Evolutionary conservation across 1,140 invertebrate species (phyloP).

Genomic region (Dolichoris vasculosae): DNA sequence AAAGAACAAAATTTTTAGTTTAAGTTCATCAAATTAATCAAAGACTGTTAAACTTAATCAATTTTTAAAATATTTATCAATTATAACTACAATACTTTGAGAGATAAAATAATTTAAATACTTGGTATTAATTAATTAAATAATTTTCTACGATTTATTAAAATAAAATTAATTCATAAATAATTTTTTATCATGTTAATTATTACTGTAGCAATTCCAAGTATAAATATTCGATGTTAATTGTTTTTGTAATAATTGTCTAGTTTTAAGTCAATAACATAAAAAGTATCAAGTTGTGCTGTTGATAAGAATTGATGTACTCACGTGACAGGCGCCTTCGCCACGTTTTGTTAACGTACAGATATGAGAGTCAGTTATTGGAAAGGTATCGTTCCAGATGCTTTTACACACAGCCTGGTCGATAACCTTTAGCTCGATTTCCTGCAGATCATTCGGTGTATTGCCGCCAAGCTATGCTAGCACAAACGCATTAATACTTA

Average conservation of each 20-base stretch:
- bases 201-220: too few relatives aligned
- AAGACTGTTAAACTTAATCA: too few relatives aligned
- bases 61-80: too few relatives aligned
- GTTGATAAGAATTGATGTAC: slow-evolving; percentile 53
- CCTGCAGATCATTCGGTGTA: slow-evolving; percentile 60
- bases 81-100: too few relatives aligned
- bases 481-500: background rate
- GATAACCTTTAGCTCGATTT: slow-evolving; percentile 57
- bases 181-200: too few relatives aligned
- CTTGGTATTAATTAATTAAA: too few relatives aligned
- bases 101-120: too few relatives aligned
- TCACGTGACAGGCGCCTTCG: slow-evolving; percentile 76
- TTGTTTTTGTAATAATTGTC: too few relatives aligned
- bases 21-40: too few relatives aligned
- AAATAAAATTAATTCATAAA: too few relatives aligned
- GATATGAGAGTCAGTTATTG: slow-evolving; percentile 70
- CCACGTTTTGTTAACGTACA: slow-evolving; percentile 77
- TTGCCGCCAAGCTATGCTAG: slow-evolving; percentile 50
- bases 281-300: slow-evolving; percentile 38
- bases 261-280: background rate
- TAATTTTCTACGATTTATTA: too few relatives aligned
- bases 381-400: slow-evolving; percentile 1
- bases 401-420: slow-evolving; percentile 45
- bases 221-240: background rate
- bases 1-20: too few relatives aligned